These are phyloP conservation scores for Pardosa pseudoannulata DNA, from an alignment of 2,888 invertebrate species.

Conservation along the genomic window DNA sequence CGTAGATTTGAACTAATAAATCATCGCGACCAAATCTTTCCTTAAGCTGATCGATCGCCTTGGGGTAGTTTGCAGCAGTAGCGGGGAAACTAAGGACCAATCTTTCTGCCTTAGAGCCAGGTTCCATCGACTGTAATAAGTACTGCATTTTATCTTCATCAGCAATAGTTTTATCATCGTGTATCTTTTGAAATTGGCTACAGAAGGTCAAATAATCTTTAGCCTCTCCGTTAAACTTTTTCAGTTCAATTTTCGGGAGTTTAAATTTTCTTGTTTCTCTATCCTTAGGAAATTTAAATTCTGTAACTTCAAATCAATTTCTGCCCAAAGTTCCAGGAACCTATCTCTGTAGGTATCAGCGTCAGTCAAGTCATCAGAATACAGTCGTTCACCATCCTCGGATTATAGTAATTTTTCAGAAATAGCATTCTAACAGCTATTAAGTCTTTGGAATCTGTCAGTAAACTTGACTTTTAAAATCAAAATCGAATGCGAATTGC, in stretches of 20 bases:
- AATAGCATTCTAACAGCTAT: too few relatives aligned
- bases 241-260: not conserved
- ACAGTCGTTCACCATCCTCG: too few relatives aligned
- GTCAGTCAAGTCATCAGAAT: too few relatives aligned
- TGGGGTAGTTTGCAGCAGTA: not conserved
- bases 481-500: too few relatives aligned
- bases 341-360: too few relatives aligned
- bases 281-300: too few relatives aligned
- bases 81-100: not conserved
- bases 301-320: too few relatives aligned
- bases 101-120: constrained; percentile 5
- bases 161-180: not conserved
- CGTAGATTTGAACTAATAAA: not conserved
- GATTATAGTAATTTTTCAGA: too few relatives aligned
- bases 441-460: too few relatives aligned
- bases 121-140: not conserved
- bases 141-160: constrained; percentile 13
- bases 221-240: not conserved
- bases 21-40: not conserved
- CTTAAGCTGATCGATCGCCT: not conserved
- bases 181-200: not conserved
- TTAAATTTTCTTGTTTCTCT: too few relatives aligned
- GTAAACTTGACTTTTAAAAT: too few relatives aligned
- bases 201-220: not conserved
- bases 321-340: too few relatives aligned